phyloP scores from a whole-genome alignment of 1,140 invertebrate genomes.

The Elymnias hypermnestra region DNA sequence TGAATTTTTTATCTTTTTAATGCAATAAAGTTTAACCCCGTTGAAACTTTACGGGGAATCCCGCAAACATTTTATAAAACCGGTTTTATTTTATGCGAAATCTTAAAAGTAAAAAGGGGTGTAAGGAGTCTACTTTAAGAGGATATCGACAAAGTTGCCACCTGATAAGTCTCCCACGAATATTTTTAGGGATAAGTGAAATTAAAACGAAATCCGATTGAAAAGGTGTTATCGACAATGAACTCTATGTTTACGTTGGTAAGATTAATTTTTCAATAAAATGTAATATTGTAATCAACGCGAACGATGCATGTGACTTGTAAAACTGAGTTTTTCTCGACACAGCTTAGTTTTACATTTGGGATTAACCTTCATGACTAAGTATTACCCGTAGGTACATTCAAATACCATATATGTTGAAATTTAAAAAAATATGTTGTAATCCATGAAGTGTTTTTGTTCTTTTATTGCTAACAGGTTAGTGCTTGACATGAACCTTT shows the following conservation, averaged over 20 bases:
- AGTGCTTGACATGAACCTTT: too few species aligned
- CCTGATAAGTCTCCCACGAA: slow-evolving; percentile 35
- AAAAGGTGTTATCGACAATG: background rate
- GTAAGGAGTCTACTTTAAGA: slow-evolving; percentile 13
- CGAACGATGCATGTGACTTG: slow-evolving; percentile 9
- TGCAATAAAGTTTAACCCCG: too few species aligned
- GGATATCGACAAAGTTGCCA: slow-evolving; percentile 22
- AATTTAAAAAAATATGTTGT: too few species aligned
- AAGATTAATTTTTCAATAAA: background rate
- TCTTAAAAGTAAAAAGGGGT: slow-evolving; percentile 41
- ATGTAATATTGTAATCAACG: slow-evolving; percentile 1
- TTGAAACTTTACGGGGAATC: too few species aligned
- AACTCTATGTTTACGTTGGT: background rate
- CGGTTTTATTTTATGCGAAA: slow-evolving; percentile 34
- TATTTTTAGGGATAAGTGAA: slow-evolving; percentile 32
- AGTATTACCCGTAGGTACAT: too few species aligned
- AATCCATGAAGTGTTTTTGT: too few species aligned
- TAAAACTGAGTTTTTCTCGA: slow-evolving; percentile 13
- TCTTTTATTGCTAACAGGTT: too few species aligned
- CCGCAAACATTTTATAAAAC: slow-evolving; percentile 28
- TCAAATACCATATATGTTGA: too few species aligned
- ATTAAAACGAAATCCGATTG: slow-evolving; percentile 31
- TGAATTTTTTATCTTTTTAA: too few species aligned
- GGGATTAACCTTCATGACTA: background rate
- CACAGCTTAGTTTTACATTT: slow-evolving; percentile 1